Percentiles rank a stretch among this genome's conserved stretches.
phyloP scores from a whole-genome alignment of 2,797 vertebrate genomes.

The Anisognathus igniventris region DNA sequence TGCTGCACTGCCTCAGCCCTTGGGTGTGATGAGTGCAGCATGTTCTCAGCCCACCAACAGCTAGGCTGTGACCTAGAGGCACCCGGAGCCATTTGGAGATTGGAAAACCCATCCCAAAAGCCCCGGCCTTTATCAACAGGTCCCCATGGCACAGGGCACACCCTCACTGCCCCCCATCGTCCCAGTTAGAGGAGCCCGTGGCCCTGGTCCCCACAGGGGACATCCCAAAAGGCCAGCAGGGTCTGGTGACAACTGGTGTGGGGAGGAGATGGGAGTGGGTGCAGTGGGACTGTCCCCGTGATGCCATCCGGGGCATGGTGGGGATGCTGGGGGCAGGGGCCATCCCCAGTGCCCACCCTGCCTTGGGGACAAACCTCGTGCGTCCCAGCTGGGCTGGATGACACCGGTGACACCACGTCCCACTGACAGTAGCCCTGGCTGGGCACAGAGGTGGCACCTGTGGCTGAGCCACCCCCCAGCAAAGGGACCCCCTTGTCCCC shows the following conservation, averaged over 20 bases:
- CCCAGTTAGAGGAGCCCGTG: background rate
- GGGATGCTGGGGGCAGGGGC: background rate
- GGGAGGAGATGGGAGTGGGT: background rate
- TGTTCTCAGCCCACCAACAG: background rate
- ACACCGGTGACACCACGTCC: fast-evolving
- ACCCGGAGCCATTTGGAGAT: background rate
- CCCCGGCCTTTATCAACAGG: fast-evolving
- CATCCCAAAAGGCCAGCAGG: background rate
- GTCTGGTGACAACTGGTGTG: background rate
- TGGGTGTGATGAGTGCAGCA: background rate
- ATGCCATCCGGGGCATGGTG: fast-evolving
- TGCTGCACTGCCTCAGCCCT: background rate
- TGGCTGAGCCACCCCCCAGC: background rate
- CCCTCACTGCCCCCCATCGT: background rate
- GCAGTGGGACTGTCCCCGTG: fast-evolving
- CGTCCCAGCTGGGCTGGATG: background rate
- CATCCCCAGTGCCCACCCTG: background rate
- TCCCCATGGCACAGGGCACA: background rate
- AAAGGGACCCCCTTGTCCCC: fast-evolving
- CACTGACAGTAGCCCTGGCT: background rate
- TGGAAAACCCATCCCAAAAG: background rate
- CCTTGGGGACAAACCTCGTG: background rate
- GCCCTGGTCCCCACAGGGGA: background rate
- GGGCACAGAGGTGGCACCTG: background rate
- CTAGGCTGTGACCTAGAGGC: background rate